Evolutionary conservation across 2,888 invertebrate species (phyloP), one percentile per base, ranked within the genome.

Genomic region (Laspeyria flexula): DNA sequence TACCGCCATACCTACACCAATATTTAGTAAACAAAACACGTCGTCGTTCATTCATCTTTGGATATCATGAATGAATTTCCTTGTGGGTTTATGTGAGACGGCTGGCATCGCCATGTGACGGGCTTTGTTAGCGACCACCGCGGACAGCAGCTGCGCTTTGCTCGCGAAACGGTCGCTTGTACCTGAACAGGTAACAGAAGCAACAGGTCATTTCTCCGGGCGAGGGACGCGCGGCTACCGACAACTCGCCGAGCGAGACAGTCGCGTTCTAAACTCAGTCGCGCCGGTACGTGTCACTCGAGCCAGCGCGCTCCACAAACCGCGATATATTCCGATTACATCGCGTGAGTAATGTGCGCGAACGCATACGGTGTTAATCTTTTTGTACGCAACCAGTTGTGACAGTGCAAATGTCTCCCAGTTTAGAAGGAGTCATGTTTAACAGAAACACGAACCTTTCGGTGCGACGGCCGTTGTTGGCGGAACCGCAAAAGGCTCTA

Each of bases 381-480:
- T 65, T 68, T 73, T 72, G 55, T 73, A 67, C 73, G 80, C 66
- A 71, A 69, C 68, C 66, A 72, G 52, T 86, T 73, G 84, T 90
- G 88, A 90, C 89, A 80, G 88, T 81, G 81, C 90, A 77, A 86
- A 92, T 92, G 92, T 90, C 92, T 85, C 92, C 91, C 71, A 92
- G 91, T 59, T 78, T 92, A 71, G 92, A 92, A 80, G 91, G 87
- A 72, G 88, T 86, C 79, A 92, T 92, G 92, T 92, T 92, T 75
- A 92, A 91, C 80, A 86, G 92, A 86, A 89, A 83, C 81, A 81
- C 87, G 67, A 88, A 88, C 75, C 81, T 91, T 81, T 92, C 92
- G 62, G 88, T 88, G 77, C 88, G 92, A 57, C 88, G 90, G 75
- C 92, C 91, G 75, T 79, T 92, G 79, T 83, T 92, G 73, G 89